These are phyloP conservation scores for Drosophila kepulauana DNA, from an alignment of 1,140 invertebrate genomes.

Conservation along the genomic window DNA sequence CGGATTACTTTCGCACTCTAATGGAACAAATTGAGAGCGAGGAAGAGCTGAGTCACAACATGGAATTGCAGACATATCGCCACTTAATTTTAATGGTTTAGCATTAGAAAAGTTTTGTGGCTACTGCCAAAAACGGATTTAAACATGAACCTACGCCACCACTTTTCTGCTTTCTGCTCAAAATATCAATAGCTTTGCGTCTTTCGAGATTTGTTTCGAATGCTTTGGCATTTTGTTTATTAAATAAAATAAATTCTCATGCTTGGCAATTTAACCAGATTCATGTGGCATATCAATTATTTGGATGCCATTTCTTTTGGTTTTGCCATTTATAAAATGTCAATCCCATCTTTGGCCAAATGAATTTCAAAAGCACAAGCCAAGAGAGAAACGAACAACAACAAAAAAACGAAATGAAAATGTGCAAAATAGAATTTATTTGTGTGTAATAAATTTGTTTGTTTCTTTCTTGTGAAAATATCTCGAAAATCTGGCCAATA, in stretches of 20 bases:
- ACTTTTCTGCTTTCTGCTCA: background rate
- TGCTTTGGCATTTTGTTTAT: background rate
- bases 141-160: background rate
- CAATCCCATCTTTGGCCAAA: conserved; percentile 22
- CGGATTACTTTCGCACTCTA: conserved; percentile 42
- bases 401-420: background rate
- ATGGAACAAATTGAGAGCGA: conserved; percentile 49
- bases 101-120: conserved; percentile 27
- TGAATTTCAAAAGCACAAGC: conserved; percentile 30
- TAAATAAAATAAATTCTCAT: conserved; percentile 6
- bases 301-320: conserved; percentile 19
- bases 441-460: conserved; percentile 63
- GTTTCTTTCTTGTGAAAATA: conserved; percentile 17
- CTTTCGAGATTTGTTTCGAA: background rate
- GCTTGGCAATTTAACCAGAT: conserved; percentile 9
- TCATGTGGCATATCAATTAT: conserved; percentile 38
- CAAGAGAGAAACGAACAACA: background rate
- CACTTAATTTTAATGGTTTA: conserved; percentile 49
- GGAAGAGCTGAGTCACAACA: conserved; percentile 52
- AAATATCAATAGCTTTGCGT: background rate
- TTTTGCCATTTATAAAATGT: conserved; percentile 51
- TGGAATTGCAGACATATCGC: conserved; percentile 29
- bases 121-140: background rate
- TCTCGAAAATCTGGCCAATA: conserved; percentile 52
- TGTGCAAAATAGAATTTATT: conserved; percentile 63